phyloP scores from a whole-genome alignment of 2,113 vertebrate genomes.

The Ammodytes marinus region DNA sequence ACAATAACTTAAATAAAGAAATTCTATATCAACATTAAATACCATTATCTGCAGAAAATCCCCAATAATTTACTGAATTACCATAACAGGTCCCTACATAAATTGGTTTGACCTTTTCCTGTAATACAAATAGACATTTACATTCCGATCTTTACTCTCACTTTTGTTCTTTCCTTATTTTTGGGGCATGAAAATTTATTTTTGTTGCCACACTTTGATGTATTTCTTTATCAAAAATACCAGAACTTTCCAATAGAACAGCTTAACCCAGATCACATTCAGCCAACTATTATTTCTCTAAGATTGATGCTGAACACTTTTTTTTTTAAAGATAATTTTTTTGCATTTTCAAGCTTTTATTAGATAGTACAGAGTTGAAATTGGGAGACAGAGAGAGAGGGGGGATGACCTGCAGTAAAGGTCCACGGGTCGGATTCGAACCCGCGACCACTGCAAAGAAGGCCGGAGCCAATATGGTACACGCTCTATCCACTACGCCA shows the following conservation, averaged over 20 bases:
- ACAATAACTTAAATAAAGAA: conserved; percentile 10
- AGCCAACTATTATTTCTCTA: neutral
- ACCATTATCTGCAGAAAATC: neutral
- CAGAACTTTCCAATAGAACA: neutral
- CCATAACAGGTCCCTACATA: neutral
- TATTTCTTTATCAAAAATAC: neutral
- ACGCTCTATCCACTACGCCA: too few species aligned
- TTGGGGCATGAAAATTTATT: neutral
- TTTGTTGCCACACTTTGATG: neutral
- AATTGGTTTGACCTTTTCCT: neutral
- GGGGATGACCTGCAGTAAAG: too few species aligned
- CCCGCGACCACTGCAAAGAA: too few species aligned
- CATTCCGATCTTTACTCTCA: neutral
- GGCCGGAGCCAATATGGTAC: too few species aligned
- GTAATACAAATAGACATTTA: neutral
- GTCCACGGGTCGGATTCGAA: too few species aligned
- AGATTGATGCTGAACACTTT: neutral
- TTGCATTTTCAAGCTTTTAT: too few species aligned
- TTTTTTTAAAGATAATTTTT: too few species aligned
- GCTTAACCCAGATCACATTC: neutral
- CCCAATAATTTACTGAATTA: neutral
- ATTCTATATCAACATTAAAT: conserved; percentile 11
- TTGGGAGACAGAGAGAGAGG: too few species aligned
- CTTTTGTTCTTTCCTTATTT: neutral
- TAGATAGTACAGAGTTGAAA: too few species aligned